These are phyloP conservation scores for Euborellia annulipes DNA, from an alignment of 1,140 invertebrate species.

Conservation along the genomic window DNA sequence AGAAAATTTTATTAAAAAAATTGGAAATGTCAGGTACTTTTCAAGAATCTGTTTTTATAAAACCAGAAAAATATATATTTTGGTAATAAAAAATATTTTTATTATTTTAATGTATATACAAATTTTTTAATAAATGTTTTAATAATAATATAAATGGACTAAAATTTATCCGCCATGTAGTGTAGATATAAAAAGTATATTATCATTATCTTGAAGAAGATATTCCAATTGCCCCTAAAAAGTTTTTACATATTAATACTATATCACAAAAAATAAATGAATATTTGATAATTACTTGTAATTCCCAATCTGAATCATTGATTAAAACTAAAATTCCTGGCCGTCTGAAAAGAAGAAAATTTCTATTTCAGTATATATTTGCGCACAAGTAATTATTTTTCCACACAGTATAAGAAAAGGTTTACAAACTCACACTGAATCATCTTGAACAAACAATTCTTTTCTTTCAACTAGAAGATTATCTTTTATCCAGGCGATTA, in stretches of 20 bases:
- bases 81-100: too few relatives aligned
- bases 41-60: too few relatives aligned
- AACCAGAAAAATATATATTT: too few relatives aligned
- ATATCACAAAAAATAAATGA: too few relatives aligned
- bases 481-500: neutral
- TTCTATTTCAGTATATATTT: neutral
- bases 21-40: too few relatives aligned
- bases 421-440: neutral
- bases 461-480: neutral
- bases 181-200: neutral
- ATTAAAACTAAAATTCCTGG: slow-evolving; percentile 10
- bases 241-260: neutral
- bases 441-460: neutral
- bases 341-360: slow-evolving; percentile 8
- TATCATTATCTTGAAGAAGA: neutral
- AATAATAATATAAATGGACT: neutral
- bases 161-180: neutral
- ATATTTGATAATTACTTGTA: neutral
- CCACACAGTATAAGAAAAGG: too few relatives aligned
- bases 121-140: neutral
- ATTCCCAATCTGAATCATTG: slow-evolving; percentile 2
- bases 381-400: too few relatives aligned
- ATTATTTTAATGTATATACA: neutral
- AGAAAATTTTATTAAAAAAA: slow-evolving; percentile 21
- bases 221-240: slow-evolving; percentile 6